Conservation (phyloP, 2,113 vertebrate species). For the Spermophilus dauricus region DNA sequence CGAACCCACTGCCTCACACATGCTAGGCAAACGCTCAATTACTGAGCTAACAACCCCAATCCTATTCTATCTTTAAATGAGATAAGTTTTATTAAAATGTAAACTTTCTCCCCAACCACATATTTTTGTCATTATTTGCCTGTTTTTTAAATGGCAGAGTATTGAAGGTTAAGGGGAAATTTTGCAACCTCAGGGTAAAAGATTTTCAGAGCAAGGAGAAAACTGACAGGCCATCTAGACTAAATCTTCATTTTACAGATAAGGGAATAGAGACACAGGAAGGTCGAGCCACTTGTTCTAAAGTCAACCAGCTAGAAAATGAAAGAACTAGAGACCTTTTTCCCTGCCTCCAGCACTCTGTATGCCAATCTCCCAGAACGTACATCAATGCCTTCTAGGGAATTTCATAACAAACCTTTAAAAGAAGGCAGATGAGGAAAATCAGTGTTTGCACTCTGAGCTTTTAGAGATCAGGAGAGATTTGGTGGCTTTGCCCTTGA, state of each 20-base stretch:
- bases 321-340: not conserved
- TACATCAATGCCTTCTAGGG: constrained; percentile 72
- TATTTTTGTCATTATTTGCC: not conserved
- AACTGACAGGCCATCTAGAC: not conserved
- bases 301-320: not conserved
- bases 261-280: not conserved
- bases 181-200: constrained; percentile 31
- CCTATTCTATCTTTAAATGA: not conserved
- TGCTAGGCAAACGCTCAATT: too few species aligned
- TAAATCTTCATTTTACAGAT: not conserved
- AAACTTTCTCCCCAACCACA: not conserved
- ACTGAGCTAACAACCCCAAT: too few species aligned
- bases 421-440: constrained; percentile 71
- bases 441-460: constrained; percentile 61
- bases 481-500: constrained; percentile 73
- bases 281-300: not conserved
- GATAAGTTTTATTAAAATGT: constrained; percentile 36
- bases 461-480: constrained; percentile 69
- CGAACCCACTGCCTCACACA: too few species aligned
- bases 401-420: constrained; percentile 71
- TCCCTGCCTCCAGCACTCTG: not conserved
- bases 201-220: constrained; percentile 19
- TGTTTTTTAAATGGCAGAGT: constrained; percentile 9
- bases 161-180: not conserved
- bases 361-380: not conserved